Evolutionary conservation across 2,888 invertebrate species (phyloP).

Genomic region (Gymnoscelis rufifasciata): DNA sequence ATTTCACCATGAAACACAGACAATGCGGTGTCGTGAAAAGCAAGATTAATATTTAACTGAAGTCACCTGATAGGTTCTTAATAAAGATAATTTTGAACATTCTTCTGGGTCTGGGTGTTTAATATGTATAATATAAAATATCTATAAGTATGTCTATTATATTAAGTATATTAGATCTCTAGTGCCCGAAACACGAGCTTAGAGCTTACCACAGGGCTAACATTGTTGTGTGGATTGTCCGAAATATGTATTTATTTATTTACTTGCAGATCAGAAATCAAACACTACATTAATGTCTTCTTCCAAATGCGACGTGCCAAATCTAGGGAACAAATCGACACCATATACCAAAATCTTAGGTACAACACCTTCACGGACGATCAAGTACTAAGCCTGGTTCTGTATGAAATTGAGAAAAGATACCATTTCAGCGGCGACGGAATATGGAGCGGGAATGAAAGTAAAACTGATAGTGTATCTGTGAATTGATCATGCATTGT

Average conservation of each 20-base stretch:
- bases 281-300: constrained; percentile 45
- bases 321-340: constrained; percentile 32
- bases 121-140: no score
- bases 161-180: no score
- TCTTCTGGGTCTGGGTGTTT: no score
- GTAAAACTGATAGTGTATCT: constrained; percentile 35
- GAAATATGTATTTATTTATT: not conserved
- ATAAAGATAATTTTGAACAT: no score
- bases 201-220: no score
- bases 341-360: constrained; percentile 42
- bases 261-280: constrained; percentile 47
- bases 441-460: constrained; percentile 77
- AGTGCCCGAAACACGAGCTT: no score
- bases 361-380: constrained; percentile 53
- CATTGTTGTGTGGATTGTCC: no score
- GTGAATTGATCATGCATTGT: not conserved
- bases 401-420: constrained; percentile 85
- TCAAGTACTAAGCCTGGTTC: constrained; percentile 81
- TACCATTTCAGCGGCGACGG: constrained; percentile 88
- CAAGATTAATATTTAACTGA: no score
- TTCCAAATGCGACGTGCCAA: constrained; percentile 33
- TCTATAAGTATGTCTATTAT: no score
- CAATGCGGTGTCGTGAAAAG: no score
- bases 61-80: no score
- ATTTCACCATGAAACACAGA: no score